Conservation (phyloP, 2,113 vertebrate species). For the Scomber scombrus region DNA sequence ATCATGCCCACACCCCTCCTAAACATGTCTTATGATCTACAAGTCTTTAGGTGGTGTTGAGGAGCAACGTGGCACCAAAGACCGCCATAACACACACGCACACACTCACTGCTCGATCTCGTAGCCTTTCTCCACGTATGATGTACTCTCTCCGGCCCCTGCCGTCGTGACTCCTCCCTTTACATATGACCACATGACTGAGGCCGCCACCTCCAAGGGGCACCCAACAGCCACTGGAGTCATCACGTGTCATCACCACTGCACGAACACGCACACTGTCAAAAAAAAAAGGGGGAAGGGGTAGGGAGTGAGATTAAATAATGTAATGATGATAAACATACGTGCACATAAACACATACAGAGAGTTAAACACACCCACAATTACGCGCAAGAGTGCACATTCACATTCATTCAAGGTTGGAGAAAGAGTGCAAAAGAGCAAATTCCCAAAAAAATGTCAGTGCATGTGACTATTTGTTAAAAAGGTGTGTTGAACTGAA, state of each 20-base stretch:
- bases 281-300: neutral
- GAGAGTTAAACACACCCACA: neutral
- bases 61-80: constrained; percentile 65
- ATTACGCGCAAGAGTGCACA: neutral
- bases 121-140: constrained; percentile 92
- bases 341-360: neutral
- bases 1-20: neutral
- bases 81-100: constrained; percentile 79
- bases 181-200: constrained; percentile 92
- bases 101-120: constrained; percentile 93
- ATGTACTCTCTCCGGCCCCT: constrained; percentile 88
- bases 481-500: too few species aligned
- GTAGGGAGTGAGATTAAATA: constrained; percentile 29
- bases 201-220: constrained; percentile 93
- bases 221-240: constrained; percentile 96
- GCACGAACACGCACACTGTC: constrained; percentile 92
- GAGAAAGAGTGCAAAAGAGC: neutral
- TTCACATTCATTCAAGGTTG: neutral
- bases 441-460: too few species aligned
- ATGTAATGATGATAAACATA: neutral
- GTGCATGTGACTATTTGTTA: too few species aligned
- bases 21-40: constrained; percentile 24
- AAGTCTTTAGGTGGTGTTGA: constrained; percentile 53
- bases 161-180: constrained; percentile 88
- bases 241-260: constrained; percentile 96